Percentiles rank a stretch among this genome's conserved stretches.
phyloP scores from a whole-genome alignment of 2,888 invertebrate species.

The Vanessa cardui region DNA sequence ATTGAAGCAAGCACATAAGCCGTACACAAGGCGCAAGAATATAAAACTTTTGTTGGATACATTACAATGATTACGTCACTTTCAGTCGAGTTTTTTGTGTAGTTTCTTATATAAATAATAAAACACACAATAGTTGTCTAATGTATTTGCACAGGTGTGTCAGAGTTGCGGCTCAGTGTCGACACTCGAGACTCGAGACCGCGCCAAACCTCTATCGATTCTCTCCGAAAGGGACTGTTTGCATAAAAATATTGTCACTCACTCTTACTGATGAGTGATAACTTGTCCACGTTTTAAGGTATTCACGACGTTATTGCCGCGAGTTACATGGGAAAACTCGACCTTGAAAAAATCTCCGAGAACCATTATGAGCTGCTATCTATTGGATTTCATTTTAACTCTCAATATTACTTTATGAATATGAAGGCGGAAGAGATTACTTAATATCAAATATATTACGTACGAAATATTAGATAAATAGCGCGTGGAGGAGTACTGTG shows the following conservation, averaged over 20 bases:
- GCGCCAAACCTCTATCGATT: background rate
- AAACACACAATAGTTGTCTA: slow-evolving; percentile 3
- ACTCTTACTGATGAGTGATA: background rate
- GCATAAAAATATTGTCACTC: background rate
- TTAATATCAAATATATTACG: too few species aligned
- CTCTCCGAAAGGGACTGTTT: background rate
- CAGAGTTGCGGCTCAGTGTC: background rate
- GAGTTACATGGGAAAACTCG: background rate
- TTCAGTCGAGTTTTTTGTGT: background rate
- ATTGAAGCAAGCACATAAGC: too few species aligned
- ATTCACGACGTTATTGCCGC: background rate
- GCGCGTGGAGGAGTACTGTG: too few species aligned
- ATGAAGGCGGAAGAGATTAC: too few species aligned
- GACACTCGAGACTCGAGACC: too few species aligned
- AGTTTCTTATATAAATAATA: background rate
- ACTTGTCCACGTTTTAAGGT: background rate
- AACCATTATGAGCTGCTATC: too few species aligned
- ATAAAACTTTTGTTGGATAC: background rate
- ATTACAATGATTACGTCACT: background rate
- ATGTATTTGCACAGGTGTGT: slow-evolving; percentile 12
- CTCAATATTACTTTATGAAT: too few species aligned
- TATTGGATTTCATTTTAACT: too few species aligned
- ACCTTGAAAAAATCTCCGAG: background rate
- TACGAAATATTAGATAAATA: too few species aligned
- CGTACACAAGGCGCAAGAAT: too few species aligned